phyloP scores from a whole-genome alignment of 2,113 vertebrate genomes.

The Dicentrarchus labrax region DNA sequence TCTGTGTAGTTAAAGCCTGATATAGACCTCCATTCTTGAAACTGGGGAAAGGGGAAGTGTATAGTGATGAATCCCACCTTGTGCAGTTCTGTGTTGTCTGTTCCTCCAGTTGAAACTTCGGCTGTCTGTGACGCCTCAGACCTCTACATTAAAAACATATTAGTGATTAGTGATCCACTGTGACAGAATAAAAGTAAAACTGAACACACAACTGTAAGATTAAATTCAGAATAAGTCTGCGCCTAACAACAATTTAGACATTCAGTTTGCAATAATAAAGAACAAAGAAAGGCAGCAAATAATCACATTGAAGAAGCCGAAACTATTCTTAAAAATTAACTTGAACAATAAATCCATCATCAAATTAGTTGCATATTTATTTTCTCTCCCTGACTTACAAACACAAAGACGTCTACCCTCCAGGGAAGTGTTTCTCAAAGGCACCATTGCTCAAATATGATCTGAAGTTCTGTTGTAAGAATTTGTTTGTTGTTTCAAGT shows the following conservation, averaged over 20 bases:
- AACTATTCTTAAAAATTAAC: neutral
- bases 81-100: slow-evolving; percentile 84
- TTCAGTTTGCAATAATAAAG: neutral
- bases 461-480: neutral
- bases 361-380: neutral
- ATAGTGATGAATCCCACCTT: slow-evolving; percentile 81
- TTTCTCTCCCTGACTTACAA: neutral
- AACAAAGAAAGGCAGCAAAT: neutral
- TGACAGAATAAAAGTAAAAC: neutral
- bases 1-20: neutral
- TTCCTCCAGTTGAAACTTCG: slow-evolving; percentile 69
- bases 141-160: slow-evolving; percentile 77
- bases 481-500: slow-evolving; percentile 3
- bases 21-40: no score
- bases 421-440: neutral
- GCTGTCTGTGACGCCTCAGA: slow-evolving; percentile 77
- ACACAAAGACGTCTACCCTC: neutral
- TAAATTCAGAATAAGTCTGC: neutral
- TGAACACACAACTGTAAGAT: neutral
- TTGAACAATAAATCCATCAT: neutral
- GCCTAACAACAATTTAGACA: neutral
- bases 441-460: neutral
- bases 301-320: neutral
- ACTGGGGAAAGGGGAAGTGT: neutral
- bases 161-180: neutral